These are phyloP conservation scores for Vultur gryphus DNA, from an alignment of 2,797 vertebrate species.

Conservation along the genomic window DNA sequence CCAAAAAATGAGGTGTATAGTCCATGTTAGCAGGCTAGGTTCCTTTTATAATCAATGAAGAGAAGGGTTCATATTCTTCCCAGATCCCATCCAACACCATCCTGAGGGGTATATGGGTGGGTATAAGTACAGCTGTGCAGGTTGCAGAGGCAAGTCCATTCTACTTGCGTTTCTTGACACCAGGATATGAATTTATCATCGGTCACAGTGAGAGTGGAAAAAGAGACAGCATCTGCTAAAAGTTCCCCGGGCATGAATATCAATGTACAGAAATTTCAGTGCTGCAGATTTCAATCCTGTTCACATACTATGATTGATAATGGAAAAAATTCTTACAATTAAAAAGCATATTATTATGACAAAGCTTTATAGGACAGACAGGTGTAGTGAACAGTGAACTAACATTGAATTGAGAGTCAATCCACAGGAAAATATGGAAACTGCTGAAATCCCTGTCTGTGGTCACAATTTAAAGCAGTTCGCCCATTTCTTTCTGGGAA, in stretches of 20 bases:
- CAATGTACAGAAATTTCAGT: neutral
- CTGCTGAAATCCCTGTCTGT: neutral
- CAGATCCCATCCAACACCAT: neutral
- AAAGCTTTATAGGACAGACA: neutral
- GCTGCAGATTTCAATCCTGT: neutral
- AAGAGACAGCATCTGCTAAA: neutral
- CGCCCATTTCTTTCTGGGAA: neutral
- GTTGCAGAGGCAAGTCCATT: neutral
- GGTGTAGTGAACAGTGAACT: neutral
- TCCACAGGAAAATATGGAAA: neutral
- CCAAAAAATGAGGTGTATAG: neutral
- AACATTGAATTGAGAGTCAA: neutral
- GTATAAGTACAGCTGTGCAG: neutral
- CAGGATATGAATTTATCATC: neutral
- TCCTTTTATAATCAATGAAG: neutral
- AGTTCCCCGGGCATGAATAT: neutral
- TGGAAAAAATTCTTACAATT: neutral
- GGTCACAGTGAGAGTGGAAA: neutral
- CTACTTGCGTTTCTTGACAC: neutral
- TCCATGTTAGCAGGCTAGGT: neutral
- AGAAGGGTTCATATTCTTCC: neutral
- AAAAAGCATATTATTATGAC: neutral
- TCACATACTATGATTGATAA: neutral
- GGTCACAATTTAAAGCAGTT: neutral
- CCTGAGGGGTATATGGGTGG: neutral